Base-by-base conservation (phyloP, 2,888 invertebrate genomes). In the Monopis laevigella region DNA sequence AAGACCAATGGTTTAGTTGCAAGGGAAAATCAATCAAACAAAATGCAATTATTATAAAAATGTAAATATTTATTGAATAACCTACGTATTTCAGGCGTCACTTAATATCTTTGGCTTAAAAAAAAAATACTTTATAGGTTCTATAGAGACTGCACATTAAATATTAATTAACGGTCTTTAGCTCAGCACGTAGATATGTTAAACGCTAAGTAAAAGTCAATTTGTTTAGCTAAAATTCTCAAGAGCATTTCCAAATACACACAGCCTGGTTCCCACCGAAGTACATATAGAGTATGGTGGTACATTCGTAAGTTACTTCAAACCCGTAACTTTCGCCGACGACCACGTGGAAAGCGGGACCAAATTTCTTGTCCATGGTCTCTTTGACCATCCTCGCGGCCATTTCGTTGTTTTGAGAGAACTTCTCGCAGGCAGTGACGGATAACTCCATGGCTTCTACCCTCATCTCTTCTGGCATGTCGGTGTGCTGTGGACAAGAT, bases 331-430 rank as follows among this genome's bases (percentile, higher is more conserved):
- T 94, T 82, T 98, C 97, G 4, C 98, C 98, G 3, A 98, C 91
- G 1, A 97, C 90, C n/a, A 91, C 93, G 71, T 96, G 94, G 87
- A 96, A 97, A 44, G 94, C 90, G 0, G 93, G 89, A 2, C 97
- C 97, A 68, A 94, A 96, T 65, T 94, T 95, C 72, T 95, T 96
- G 72, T 98, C 98, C 90, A 98, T 88, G 34, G 88, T 86, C 56
- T 98, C 96, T 73, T 98, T 98, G 42, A 98, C 93, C 85, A 92
- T 88, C 52, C 86, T 88, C n/a, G 98, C 95, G 0, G 96, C 96
- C 50, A 86, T 83, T 87, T 96, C 86, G 56, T 95, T 93, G 73
- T 95, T 96, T 5, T 86, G 75, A 0, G 92, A 80, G 70, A 85
- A 90, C 75, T 96, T 96, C 73, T 98, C 97, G 62, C 96, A 95